phyloP scores from a whole-genome alignment of 2,888 invertebrate species.

The Nemotelus nigrinus region DNA sequence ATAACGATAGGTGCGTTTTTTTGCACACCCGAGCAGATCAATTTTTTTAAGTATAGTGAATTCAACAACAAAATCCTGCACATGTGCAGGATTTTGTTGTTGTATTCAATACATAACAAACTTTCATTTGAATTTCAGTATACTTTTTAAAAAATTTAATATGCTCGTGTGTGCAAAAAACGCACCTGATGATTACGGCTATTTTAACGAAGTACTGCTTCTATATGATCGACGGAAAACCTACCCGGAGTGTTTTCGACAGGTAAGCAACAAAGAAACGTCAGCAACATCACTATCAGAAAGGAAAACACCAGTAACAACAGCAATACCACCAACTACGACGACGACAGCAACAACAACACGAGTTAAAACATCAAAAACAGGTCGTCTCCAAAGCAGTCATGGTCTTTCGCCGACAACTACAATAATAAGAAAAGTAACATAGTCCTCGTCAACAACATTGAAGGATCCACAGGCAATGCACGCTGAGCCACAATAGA shows the following conservation, averaged over 20 bases:
- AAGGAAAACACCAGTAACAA: neutral
- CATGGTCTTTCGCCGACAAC: slow-evolving; percentile 10
- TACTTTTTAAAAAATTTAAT: too few relatives aligned
- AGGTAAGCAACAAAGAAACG: slow-evolving; percentile 32
- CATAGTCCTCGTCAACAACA: slow-evolving; percentile 34
- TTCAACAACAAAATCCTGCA: too few relatives aligned
- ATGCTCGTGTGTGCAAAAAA: too few relatives aligned
- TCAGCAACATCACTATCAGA: slow-evolving; percentile 10
- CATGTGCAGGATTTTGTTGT: too few relatives aligned
- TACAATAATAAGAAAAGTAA: slow-evolving; percentile 42
- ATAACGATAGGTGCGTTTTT: too few relatives aligned
- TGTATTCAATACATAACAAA: too few relatives aligned
- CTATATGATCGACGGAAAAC: slow-evolving; percentile 30
- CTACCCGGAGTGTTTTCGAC: slow-evolving; percentile 34
- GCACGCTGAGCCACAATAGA: neutral
- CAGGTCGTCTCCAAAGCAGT: slow-evolving; percentile 25
- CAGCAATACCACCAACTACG: neutral
- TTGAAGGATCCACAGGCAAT: slow-evolving; percentile 16
- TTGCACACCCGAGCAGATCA: too few relatives aligned
- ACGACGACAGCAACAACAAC: neutral
- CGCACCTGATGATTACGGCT: too few relatives aligned
- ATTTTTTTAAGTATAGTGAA: too few relatives aligned
- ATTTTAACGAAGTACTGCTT: neutral
- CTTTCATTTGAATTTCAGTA: too few relatives aligned
- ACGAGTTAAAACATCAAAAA: neutral